These are phyloP conservation scores for Cygnus atratus DNA, from an alignment of 2,113 vertebrate genomes.

Conservation along the genomic window DNA sequence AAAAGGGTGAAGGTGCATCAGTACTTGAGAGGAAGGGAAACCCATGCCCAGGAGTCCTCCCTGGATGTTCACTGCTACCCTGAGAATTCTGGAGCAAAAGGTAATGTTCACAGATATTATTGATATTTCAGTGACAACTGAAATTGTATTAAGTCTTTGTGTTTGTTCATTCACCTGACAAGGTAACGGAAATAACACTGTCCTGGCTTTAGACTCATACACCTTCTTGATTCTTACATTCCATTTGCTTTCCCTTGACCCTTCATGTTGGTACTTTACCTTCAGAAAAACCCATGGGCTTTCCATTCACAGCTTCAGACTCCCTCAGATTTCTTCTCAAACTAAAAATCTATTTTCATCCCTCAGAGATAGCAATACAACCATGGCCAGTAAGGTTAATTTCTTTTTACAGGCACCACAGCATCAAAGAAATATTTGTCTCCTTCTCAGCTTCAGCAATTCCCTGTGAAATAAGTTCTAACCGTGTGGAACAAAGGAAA, in stretches of 20 bases:
- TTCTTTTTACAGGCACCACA: background rate
- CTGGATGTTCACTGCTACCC: background rate
- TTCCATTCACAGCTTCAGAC: background rate
- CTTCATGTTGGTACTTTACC: background rate
- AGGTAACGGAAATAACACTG: background rate
- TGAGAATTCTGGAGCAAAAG: background rate
- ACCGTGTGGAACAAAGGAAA: background rate
- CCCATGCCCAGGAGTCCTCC: background rate
- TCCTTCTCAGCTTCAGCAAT: background rate
- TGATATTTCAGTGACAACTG: background rate
- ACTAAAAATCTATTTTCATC: background rate
- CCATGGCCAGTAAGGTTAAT: background rate
- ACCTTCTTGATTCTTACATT: background rate
- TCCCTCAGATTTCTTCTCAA: background rate
- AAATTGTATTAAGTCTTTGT: background rate
- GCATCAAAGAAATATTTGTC: background rate
- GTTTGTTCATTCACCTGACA: background rate
- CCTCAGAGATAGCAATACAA: background rate
- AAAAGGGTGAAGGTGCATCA: background rate
- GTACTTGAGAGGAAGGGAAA: background rate
- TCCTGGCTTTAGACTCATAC: background rate
- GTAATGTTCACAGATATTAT: background rate
- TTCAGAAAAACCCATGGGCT: background rate
- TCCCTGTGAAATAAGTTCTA: background rate
- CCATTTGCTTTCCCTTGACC: background rate